Conservation (phyloP, 2,113 vertebrate genomes). For the Engystomops pustulosus region DNA sequence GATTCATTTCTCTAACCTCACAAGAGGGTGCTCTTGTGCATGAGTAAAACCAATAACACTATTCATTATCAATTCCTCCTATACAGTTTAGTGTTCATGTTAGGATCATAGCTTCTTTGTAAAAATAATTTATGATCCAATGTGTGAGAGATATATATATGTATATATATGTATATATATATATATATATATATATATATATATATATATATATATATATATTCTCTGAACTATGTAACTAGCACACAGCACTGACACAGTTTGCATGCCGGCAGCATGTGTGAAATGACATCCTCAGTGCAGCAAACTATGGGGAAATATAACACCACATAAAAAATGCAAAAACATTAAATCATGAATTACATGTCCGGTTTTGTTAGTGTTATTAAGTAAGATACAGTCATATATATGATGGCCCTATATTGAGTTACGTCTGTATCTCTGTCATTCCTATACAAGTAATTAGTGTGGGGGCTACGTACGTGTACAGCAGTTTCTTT, state of each 20-base stretch:
- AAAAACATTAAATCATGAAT: background rate
- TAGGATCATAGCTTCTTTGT: background rate
- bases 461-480: too few species aligned
- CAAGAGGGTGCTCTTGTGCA: conserved; percentile 28
- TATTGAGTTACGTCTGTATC: too few species aligned
- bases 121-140: background rate
- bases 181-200: too few species aligned
- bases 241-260: background rate
- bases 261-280: background rate
- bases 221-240: background rate
- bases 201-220: too few species aligned
- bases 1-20: conserved; percentile 18
- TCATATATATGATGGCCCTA: background rate
- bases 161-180: too few species aligned
- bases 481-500: too few species aligned
- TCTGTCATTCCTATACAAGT: too few species aligned
- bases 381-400: background rate
- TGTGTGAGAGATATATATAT: too few species aligned
- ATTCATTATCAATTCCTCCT: background rate
- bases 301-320: background rate
- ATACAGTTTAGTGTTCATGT: background rate
- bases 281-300: background rate
- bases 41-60: background rate
- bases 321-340: background rate
- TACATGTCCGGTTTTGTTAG: too few species aligned